These are phyloP conservation scores for Sipunculus nudus DNA, from an alignment of 2,888 invertebrate species.

Conservation along the genomic window DNA sequence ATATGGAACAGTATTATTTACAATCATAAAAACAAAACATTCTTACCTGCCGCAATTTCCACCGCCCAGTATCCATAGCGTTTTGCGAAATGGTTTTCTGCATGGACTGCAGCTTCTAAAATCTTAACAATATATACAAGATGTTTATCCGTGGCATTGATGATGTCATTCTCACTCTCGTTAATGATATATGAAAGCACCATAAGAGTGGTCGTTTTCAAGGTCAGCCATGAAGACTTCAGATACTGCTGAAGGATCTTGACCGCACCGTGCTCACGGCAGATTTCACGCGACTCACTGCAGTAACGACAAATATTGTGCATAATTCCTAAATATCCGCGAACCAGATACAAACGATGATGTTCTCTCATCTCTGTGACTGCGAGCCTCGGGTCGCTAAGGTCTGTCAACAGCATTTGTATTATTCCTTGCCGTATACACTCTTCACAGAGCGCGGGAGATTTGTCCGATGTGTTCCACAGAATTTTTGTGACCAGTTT, in stretches of 20 bases:
- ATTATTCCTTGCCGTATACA: constrained; percentile 24
- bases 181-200: constrained; percentile 54
- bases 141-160: constrained; percentile 49
- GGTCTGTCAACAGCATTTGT: constrained; percentile 23
- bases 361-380: constrained; percentile 25
- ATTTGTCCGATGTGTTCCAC: constrained; percentile 28
- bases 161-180: constrained; percentile 54
- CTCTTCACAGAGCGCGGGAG: constrained; percentile 28
- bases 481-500: constrained; percentile 20
- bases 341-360: constrained; percentile 37
- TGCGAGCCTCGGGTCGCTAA: constrained; percentile 18
- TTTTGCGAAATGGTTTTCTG: constrained; percentile 45
- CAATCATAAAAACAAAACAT: too few species aligned
- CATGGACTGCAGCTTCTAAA: constrained; percentile 45
- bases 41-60: constrained; percentile 48
- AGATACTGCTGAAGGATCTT: constrained; percentile 40
- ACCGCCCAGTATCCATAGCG: constrained; percentile 54
- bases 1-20: too few species aligned
- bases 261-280: constrained; percentile 44
- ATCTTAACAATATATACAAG: constrained; percentile 51
- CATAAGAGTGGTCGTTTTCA: constrained; percentile 54
- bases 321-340: constrained; percentile 52
- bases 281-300: constrained; percentile 41
- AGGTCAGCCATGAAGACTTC: constrained; percentile 39
- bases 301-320: constrained; percentile 50